These are phyloP conservation scores for Cyclophora albipunctata DNA, from an alignment of 2,888 invertebrate genomes.

Conservation along the genomic window DNA sequence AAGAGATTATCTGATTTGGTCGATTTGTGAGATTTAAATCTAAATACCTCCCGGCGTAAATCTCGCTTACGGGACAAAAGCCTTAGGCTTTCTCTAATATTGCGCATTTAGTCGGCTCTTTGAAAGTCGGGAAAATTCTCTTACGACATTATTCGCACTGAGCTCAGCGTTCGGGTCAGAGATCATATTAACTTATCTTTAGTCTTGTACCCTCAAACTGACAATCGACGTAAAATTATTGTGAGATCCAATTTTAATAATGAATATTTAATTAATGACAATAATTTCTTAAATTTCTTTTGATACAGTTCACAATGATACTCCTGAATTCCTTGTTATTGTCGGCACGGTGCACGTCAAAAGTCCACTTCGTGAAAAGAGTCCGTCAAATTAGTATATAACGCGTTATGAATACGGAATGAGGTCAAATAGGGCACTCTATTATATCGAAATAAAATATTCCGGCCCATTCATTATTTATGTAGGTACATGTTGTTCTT, in stretches of 20 bases:
- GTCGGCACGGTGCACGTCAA: constrained; percentile 55
- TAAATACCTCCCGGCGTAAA: constrained; percentile 40
- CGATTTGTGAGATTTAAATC: constrained; percentile 47
- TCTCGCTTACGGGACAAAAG: constrained; percentile 43
- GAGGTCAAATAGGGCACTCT: constrained; percentile 71
- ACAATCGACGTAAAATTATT: no score
- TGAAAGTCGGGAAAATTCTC: constrained; percentile 3
- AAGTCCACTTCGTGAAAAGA: constrained; percentile 62
- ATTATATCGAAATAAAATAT: constrained; percentile 73
- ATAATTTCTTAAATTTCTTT: no score
- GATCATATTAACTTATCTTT: constrained; percentile 19
- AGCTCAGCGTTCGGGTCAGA: constrained; percentile 21
- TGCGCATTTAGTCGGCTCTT: constrained; percentile 10
- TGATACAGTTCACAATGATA: no score
- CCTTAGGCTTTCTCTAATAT: constrained; percentile 37
- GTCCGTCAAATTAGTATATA: constrained; percentile 72
- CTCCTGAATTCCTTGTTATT: constrained; percentile 24
- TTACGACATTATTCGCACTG: constrained; percentile 4
- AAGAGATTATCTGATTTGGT: constrained; percentile 47
- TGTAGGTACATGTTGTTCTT: constrained; percentile 41
- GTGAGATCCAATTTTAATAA: no score
- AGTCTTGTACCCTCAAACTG: not conserved
- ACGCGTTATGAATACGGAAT: constrained; percentile 68
- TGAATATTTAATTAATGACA: no score
- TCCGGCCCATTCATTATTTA: constrained; percentile 65